Conservation (phyloP, 2,113 vertebrate genomes). For the Orcinus orca region DNA sequence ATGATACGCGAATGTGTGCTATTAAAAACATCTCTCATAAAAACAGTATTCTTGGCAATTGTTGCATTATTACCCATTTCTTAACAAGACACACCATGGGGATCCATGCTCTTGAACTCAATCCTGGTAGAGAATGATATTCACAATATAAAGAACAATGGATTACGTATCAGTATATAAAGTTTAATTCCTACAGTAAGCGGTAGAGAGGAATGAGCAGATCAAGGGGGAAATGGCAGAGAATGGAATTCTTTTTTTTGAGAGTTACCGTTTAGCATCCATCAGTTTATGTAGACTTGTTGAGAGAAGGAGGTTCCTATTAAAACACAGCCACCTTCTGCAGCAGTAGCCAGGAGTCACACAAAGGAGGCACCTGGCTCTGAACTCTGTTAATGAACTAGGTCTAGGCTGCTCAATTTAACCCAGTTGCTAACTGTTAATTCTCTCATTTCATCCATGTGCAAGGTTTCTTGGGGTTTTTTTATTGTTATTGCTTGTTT, state of each 20-base stretch:
- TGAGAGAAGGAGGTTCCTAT: too few relatives aligned
- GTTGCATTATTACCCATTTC: neutral
- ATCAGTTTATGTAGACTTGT: neutral
- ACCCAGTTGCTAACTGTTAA: fast-evolving
- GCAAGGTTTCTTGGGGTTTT: neutral
- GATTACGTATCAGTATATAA: neutral
- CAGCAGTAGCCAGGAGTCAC: neutral
- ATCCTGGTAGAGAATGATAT: neutral
- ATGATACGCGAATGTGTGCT: neutral
- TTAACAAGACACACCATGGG: neutral
- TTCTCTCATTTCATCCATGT: neutral
- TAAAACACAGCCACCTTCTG: neutral
- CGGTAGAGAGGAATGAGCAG: neutral
- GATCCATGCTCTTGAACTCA: neutral
- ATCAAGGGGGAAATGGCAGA: neutral
- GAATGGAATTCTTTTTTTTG: neutral
- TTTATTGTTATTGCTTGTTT: neutral
- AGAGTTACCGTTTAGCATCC: neutral
- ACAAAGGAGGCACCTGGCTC: neutral
- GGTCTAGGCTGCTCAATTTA: neutral
- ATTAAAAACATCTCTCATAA: neutral
- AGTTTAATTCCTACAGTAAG: neutral
- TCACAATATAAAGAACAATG: neutral
- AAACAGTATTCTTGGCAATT: neutral
- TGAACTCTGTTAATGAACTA: neutral